phyloP scores from a whole-genome alignment of 1,140 invertebrate genomes.

The Leucophenga varia region DNA sequence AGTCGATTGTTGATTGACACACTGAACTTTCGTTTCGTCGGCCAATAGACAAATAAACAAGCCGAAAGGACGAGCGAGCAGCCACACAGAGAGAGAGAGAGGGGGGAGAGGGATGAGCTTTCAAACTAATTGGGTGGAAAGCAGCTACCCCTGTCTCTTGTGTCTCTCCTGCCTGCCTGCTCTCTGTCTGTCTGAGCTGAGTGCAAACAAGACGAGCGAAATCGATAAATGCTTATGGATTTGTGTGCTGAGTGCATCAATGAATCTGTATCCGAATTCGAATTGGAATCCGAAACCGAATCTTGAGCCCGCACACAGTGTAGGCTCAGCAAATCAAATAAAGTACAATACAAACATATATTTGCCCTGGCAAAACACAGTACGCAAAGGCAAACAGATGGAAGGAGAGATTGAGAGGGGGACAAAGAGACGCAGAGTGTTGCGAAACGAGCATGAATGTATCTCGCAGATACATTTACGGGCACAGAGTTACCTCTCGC shows the following conservation, averaged over 20 bases:
- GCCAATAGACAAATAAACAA: background rate
- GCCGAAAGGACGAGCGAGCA: constrained; percentile 1
- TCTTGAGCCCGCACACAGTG: constrained; percentile 24
- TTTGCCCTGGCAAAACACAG: constrained; percentile 24
- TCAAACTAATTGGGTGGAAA: constrained; percentile 41
- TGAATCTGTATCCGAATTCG: constrained; percentile 16
- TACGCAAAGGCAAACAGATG: constrained; percentile 31
- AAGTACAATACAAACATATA: constrained; percentile 32
- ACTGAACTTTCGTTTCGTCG: constrained; percentile 22
- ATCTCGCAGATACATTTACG: constrained; percentile 32
- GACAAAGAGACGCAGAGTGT: constrained; percentile 1
- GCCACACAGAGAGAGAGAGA: background rate
- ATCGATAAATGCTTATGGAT: constrained; percentile 35
- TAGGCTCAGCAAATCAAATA: constrained; percentile 39
- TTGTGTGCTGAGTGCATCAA: constrained; percentile 39
- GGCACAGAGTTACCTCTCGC: constrained; percentile 7
- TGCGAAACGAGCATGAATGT: constrained; percentile 23
- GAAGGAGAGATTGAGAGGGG: background rate
- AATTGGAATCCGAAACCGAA: too few relatives aligned
- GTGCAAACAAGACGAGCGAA: constrained; percentile 31
- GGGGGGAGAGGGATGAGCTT: constrained; percentile 13
- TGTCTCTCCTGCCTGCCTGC: too few relatives aligned
- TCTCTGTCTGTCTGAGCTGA: too few relatives aligned
- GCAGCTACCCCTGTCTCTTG: too few relatives aligned
- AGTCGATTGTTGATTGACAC: constrained; percentile 24